Base-by-base conservation (phyloP, 2,797 vertebrate species). In the Periophthalmus magnuspinnatus region DNA sequence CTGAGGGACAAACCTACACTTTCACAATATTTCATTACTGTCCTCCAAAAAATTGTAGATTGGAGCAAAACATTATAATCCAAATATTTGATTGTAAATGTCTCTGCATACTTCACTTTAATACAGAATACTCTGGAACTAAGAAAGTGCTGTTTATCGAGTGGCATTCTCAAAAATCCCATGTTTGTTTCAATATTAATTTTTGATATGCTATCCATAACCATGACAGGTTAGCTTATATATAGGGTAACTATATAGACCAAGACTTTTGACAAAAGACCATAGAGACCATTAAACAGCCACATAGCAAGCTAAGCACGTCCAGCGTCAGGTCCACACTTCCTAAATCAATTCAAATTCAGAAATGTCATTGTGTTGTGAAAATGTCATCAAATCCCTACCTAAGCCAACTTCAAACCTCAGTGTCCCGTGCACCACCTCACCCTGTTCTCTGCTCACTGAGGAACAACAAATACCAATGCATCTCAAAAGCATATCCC, bases 361-460 rank as follows among this genome's bases (percentile, higher is more conserved):
- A 56, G 54, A 57, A 57, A 57, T 57, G 55, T 57, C 55, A 32
- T 17, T 32, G 11, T 32, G 22, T 16, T 57, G 22, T 16, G 24
- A 57, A 57, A 57, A 57, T 61, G 59, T 61, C 59, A 61, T 41
- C 11, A 41, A 61, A 21, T 61, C 34, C 34, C 59, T 41, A 17
- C n/a, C 34, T 21, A 22, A 41, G 34, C 34, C 6, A 22, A 61
- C 59, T 41, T 36, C n/a, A 36, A 19, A 3, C 55, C 56, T 32
- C 56, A 32, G 14, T 16, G 56, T 58, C 56, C 14, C 28, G 7
- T 8, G 1, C 28, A 36, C 14, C 58, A 11, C 33, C 58, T 36
- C 11, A 14, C 32, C 14, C 58, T n/a, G 58, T 32, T 32, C 19
- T n/a, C 32, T 19, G 16, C 14, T 2, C 17, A 14, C 13, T 4